Evolutionary conservation across 2,113 vertebrate genomes (phyloP), one percentile per base, ranked within the genome.

Genomic region (Rhadina sibilatrix): DNA sequence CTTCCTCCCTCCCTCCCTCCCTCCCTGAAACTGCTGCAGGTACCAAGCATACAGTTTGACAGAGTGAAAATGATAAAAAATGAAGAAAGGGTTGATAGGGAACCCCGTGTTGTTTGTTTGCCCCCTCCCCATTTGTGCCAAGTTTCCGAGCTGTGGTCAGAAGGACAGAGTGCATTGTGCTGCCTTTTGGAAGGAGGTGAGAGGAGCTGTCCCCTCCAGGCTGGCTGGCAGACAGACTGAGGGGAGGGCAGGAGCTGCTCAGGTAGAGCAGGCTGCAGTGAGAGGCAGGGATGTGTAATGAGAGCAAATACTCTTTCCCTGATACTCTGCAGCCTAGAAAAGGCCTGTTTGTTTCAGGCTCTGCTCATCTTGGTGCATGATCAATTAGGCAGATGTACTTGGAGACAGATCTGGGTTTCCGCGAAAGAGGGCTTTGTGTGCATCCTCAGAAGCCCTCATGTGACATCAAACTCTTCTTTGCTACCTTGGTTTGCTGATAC

Each of bases 271-370:
- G 24, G 13, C 74, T 78, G 54, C 42, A 27, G 23, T 27, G 63
- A 31, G 52, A 68, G 57, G 37, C 0, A 0, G n/a, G 20, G 33
- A 50, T 20, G n/a, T 13, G 21, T 8, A 25, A 28, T 1, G 1
- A 57, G 33, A 71, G 24, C 23, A 54, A 42, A 56, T 25, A 2
- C 33, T 18, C 38, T 42, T 75, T 53, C 5, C 24, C 30, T 38
- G 10, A 2, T n/a, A 13, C 17, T 87, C n/a, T 57, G 38, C n/a
- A 65, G 53, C 57, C 53, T 69, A 15, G 53, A n/a, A 82, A 72
- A 60, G 31, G 8, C 30, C 37, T 72, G 0, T 77, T 92, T 85
- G 53, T 88, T 81, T 49, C 21, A 72, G n/a, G 27, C 0, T 2
- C 54, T 68, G 35, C 25, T 64, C 28, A 9, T 38, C 76, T 37